A percentile compares a stretch with the other conserved stretches of the same genome.
Evolutionary conservation across 2,888 invertebrate species (phyloP).

Genomic region (Callosobruchus maculatus): DNA sequence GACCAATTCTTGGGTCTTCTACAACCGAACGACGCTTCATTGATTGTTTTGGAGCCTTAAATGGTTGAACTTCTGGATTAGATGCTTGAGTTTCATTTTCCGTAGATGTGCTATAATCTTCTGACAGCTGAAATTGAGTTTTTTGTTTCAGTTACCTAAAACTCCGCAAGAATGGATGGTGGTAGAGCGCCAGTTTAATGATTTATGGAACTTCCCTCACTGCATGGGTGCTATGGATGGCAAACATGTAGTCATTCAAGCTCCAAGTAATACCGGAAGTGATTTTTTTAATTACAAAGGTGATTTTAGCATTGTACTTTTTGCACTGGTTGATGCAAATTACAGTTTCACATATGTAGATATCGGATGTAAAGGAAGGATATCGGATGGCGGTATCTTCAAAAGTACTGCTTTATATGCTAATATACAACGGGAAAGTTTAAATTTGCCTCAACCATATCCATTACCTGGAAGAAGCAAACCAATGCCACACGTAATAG

Average conservation of each 20-base stretch:
- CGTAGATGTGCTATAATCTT: neutral
- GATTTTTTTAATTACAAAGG: slow-evolving; percentile 36
- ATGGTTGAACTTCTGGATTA: neutral
- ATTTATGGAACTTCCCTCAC: neutral
- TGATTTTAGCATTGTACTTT: slow-evolving; percentile 37
- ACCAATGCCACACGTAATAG: slow-evolving; percentile 1
- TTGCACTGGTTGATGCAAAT: slow-evolving; percentile 42
- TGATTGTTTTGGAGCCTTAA: neutral
- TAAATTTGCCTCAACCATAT: neutral
- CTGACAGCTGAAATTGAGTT: neutral
- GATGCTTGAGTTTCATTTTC: neutral
- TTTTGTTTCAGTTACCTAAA: neutral
- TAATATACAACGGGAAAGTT: neutral
- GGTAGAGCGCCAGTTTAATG: neutral
- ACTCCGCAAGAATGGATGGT: neutral
- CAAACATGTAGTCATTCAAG: slow-evolving; percentile 34
- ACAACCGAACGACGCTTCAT: neutral
- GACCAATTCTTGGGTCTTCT: slow-evolving; percentile 1
- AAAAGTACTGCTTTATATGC: neutral
- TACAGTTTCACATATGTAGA: slow-evolving; percentile 39
- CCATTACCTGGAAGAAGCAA: neutral
- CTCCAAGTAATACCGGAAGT: slow-evolving; percentile 30
- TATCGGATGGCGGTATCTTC: slow-evolving; percentile 15
- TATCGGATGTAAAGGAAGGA: slow-evolving; percentile 35
- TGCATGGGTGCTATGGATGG: slow-evolving; percentile 35